Evolutionary conservation across 2,888 invertebrate species (phyloP), one percentile per base, ranked within the genome.

Genomic region (Sepioteuthis lessoniana): DNA sequence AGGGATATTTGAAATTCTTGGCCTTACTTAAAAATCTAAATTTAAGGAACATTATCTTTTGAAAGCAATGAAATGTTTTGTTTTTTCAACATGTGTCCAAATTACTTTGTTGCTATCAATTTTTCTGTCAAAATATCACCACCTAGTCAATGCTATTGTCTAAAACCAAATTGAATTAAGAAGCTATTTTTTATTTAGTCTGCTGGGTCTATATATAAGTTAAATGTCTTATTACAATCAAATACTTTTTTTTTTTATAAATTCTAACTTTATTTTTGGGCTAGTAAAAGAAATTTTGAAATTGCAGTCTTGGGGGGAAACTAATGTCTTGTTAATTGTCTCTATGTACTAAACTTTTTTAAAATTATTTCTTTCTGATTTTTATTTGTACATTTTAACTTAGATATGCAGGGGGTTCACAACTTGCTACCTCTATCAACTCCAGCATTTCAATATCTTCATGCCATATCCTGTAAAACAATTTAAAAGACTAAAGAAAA

Each of bases 51-150:
- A 55, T 55, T 55, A 21, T 25, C 55, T 55, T 55, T 55, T 55
- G 55, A 55, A 76, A n/a, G 13, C n/a, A 76, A 35, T 76, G n/a
- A 76, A 55, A 16, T 76, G 8, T 76, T 42, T 42, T 42, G 3
- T 35, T 76, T 76, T 76, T 25, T 25, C 55, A 21, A 25, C 21
- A 55, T 13, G 76, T 76, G n/a, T 76, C 76, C n/a, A 76, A 76
- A 76, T 76, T 76, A n/a, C n/a, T 76, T n/a, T n/a, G n/a, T 76
- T 76, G n/a, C 76, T n/a, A 76, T 76, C 76, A 76, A 76, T 76
- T 35, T 76, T 76, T 76, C 13, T n/a, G n/a, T 76, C 13, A 76
- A 76, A 76, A 76, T 35, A 2, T 35, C 76, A 76, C 76, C 76
- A 13, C 76, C n/a, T 76, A 16, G 76, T 76, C 76, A 76, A 76